Conservation (phyloP, 1,140 invertebrate genomes). For the Zelostemma sp. region DNA sequence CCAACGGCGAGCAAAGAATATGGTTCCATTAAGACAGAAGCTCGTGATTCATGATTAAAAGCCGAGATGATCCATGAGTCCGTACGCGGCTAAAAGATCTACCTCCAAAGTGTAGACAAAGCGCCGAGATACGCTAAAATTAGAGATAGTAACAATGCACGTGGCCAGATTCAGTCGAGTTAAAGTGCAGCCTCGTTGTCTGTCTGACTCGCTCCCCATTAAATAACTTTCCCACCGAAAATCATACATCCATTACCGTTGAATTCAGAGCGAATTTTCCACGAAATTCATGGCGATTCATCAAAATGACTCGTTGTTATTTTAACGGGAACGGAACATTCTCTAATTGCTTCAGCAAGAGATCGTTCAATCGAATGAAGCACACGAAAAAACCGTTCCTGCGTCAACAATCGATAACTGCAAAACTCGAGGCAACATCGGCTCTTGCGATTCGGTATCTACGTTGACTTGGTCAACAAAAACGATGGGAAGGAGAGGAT, state of each 20-base stretch:
- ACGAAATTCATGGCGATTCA: too few species aligned
- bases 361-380: neutral
- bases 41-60: conserved; percentile 39
- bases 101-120: conserved; percentile 47
- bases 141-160: conserved; percentile 53
- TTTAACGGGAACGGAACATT: too few species aligned
- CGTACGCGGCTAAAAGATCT: conserved; percentile 38
- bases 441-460: too few species aligned
- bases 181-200: conserved; percentile 43
- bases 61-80: conserved; percentile 48
- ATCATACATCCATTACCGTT: too few species aligned
- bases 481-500: conserved; percentile 22
- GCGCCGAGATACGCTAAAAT: conserved; percentile 50
- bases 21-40: conserved; percentile 7
- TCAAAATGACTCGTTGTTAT: too few species aligned
- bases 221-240: neutral
- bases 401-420: too few species aligned
- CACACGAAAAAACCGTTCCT: too few species aligned
- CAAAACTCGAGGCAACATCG: too few species aligned
- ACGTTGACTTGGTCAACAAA: conserved; percentile 21
- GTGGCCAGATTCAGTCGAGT: conserved; percentile 47
- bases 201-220: conserved; percentile 30
- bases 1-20: neutral
- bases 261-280: too few species aligned
- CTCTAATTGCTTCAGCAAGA: too few species aligned